Conservation (phyloP, 2,797 vertebrate species). For the Catharus ustulatus region DNA sequence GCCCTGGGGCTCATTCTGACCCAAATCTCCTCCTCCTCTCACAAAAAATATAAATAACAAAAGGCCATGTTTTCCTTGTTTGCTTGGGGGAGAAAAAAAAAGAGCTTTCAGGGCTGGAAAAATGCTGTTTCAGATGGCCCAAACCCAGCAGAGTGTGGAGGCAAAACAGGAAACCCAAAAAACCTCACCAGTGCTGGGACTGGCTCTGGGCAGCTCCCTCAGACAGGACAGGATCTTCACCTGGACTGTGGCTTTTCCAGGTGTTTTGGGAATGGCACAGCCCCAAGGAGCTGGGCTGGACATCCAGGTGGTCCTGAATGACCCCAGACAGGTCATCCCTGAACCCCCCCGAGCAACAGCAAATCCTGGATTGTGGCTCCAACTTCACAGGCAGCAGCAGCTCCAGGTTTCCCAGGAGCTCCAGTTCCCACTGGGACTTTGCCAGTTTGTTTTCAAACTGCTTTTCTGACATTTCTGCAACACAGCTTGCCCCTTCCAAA, state of each 20-base stretch:
- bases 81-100: accelerated
- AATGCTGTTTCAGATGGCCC: neutral
- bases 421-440: neutral
- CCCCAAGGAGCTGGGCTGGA: neutral
- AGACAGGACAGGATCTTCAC: neutral
- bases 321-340: neutral
- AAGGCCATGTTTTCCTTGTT: neutral
- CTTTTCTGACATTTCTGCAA: neutral
- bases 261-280: neutral
- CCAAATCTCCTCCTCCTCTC: neutral
- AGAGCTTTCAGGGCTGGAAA: neutral
- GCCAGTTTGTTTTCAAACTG: neutral
- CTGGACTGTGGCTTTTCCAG: accelerated
- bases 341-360: neutral
- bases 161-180: slow-evolving; percentile 6
- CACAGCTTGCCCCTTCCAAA: neutral
- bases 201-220: neutral
- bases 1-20: neutral
- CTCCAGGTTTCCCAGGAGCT: neutral
- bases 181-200: accelerated
- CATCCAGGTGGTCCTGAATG: neutral
- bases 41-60: neutral
- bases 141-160: neutral
- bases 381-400: neutral
- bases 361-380: accelerated